Evolutionary conservation across 2,888 invertebrate genomes (phyloP).

Genomic region (Pocota personata): DNA sequence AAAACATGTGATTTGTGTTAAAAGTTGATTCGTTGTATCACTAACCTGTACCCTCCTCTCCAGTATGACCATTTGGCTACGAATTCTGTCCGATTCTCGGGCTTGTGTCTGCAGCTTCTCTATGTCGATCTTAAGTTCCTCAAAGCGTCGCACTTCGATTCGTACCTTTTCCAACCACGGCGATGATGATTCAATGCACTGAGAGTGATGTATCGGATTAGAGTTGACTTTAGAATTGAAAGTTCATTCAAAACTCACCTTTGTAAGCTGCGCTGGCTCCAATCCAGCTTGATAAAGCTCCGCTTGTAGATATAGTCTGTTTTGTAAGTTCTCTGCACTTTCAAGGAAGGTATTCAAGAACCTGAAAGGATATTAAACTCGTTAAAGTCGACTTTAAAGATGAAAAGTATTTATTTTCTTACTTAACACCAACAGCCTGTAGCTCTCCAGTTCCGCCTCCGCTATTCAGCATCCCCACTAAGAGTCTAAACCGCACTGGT

Average conservation of each 20-base stretch:
- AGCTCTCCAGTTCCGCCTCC: conserved; percentile 89
- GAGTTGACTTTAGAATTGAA: background rate
- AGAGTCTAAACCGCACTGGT: conserved; percentile 94
- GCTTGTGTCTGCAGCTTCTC: conserved; percentile 89
- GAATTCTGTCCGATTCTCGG: conserved; percentile 88
- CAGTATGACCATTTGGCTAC: conserved; percentile 87
- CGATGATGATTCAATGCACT: conserved; percentile 87
- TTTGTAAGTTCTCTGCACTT: conserved; percentile 89
- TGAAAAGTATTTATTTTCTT: conserved; percentile 40
- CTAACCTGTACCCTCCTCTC: conserved; percentile 89
- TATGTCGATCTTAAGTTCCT: conserved; percentile 90
- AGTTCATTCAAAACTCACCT: conserved; percentile 78
- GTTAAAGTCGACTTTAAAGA: background rate
- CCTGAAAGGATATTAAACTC: conserved; percentile 75
- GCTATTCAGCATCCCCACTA: conserved; percentile 94
- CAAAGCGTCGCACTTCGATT: conserved; percentile 90
- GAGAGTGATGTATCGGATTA: conserved; percentile 71
- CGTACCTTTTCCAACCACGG: conserved; percentile 86
- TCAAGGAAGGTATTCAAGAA: conserved; percentile 93
- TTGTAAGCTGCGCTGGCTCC: conserved; percentile 84
- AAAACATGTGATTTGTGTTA: background rate
- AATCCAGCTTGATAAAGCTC: conserved; percentile 93
- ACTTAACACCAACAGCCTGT: conserved; percentile 90
- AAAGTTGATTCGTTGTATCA: background rate
- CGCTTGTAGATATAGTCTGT: conserved; percentile 92